phyloP scores from a whole-genome alignment of 2,113 vertebrate genomes.

The Pelodiscus sinensis region DNA sequence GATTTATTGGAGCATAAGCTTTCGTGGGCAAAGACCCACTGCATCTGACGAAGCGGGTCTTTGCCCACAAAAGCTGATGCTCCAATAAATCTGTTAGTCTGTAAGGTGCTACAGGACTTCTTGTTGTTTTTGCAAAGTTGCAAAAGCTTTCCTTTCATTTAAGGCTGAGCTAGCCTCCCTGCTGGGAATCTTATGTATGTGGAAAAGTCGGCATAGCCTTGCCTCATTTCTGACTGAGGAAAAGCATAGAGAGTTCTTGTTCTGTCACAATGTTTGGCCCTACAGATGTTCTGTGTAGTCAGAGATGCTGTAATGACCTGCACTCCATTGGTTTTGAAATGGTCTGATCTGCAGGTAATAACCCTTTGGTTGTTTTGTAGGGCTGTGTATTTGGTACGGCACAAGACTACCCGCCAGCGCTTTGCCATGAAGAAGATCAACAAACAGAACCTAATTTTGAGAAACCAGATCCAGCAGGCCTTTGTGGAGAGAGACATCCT shows the following conservation, averaged over 20 bases:
- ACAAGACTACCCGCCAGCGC: constrained; percentile 93
- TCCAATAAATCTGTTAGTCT: too few species aligned
- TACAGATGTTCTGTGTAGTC: neutral
- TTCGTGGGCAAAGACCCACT: too few species aligned
- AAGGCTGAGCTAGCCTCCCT: neutral
- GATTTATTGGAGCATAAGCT: too few species aligned
- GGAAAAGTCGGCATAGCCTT: neutral
- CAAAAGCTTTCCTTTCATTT: neutral
- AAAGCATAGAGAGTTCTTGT: neutral
- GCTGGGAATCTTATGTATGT: neutral
- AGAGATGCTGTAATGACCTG: neutral
- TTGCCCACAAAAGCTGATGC: too few species aligned
- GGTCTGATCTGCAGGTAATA: neutral
- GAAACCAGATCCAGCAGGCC: constrained; percentile 98
- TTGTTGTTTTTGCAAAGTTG: neutral
- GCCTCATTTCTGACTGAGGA: neutral
- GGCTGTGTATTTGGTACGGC: constrained; percentile 93
- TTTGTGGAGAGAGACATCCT: constrained; percentile 97
- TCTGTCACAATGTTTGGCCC: neutral
- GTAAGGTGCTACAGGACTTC: too few species aligned
- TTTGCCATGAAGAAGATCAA: constrained; percentile 99
- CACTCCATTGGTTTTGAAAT: neutral
- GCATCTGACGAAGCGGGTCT: too few species aligned
- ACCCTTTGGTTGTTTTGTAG: constrained; percentile 68
- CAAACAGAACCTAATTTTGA: constrained; percentile 97